Percentiles rank a stretch among this genome's conserved stretches.
phyloP scores from a whole-genome alignment of 2,113 vertebrate species.

The Myiozetetes cayanensis region DNA sequence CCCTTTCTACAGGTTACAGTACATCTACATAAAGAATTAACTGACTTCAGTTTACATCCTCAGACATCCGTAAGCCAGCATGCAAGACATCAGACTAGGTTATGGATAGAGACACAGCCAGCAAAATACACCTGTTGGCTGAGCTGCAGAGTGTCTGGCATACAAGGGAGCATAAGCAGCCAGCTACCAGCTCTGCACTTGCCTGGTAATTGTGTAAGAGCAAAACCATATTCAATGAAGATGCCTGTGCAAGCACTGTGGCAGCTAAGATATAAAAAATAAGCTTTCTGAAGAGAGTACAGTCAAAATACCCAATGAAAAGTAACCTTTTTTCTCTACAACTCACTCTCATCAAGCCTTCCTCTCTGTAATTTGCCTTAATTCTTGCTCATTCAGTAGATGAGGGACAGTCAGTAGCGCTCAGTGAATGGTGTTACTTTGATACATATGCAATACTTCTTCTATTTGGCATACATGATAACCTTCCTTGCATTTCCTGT shows the following conservation, averaged over 20 bases:
- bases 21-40: not conserved
- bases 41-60: not conserved
- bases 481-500: not conserved
- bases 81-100: not conserved
- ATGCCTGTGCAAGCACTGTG: not conserved
- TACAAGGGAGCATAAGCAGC: not conserved
- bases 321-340: not conserved
- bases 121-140: not conserved
- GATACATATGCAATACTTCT: not conserved
- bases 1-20: not conserved
- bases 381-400: not conserved
- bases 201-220: not conserved
- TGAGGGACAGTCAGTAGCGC: not conserved
- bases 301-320: not conserved
- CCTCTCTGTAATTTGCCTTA: not conserved
- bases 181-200: not conserved
- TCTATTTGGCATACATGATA: not conserved
- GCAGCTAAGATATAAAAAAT: not conserved
- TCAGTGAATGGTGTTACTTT: not conserved
- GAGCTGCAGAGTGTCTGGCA: not conserved
- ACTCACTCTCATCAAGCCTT: not conserved
- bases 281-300: not conserved
- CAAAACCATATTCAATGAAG: not conserved
- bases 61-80: accelerated
- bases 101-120: not conserved